A percentile compares a stretch with the other conserved stretches of the same genome.
These are phyloP conservation scores for Drosophila subsilvestris DNA, from an alignment of 2,888 invertebrate genomes.

Conservation along the genomic window DNA sequence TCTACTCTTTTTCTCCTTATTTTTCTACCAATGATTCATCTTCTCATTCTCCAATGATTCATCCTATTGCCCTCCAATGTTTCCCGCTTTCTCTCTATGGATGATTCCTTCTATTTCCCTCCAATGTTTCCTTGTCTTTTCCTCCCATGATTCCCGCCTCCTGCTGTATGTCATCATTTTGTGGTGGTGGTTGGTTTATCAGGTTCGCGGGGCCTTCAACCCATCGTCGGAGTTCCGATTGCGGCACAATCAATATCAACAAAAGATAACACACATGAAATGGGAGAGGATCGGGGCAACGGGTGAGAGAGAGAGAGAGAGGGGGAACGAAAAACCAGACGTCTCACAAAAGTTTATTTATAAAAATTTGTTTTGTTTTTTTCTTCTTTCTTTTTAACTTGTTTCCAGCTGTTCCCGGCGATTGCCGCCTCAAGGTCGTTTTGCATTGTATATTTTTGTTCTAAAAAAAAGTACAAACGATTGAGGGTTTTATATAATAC, in stretches of 20 bases:
- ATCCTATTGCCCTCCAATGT: too few relatives aligned
- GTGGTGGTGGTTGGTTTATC: slow-evolving; percentile 45
- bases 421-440: slow-evolving; percentile 61
- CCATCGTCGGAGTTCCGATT: slow-evolving; percentile 21
- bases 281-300: not conserved
- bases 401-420: slow-evolving; percentile 54
- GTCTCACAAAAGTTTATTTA: slow-evolving; percentile 50
- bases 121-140: not conserved
- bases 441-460: slow-evolving; percentile 42
- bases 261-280: slow-evolving; percentile 57
- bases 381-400: slow-evolving; percentile 33
- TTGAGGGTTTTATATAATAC: slow-evolving; percentile 27
- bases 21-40: too few relatives aligned
- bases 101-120: not conserved
- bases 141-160: not conserved
- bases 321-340: slow-evolving; percentile 8
- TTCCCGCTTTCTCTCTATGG: too few relatives aligned
- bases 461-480: slow-evolving; percentile 34
- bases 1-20: not conserved
- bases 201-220: slow-evolving; percentile 25
- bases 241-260: slow-evolving; percentile 66
- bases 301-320: slow-evolving; percentile 7
- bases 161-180: slow-evolving; percentile 17
- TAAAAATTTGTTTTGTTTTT: slow-evolving; percentile 33
- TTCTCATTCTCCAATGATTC: not conserved